These are phyloP conservation scores for Apotomis betuletana DNA, from an alignment of 2,888 invertebrate species.

Conservation along the genomic window DNA sequence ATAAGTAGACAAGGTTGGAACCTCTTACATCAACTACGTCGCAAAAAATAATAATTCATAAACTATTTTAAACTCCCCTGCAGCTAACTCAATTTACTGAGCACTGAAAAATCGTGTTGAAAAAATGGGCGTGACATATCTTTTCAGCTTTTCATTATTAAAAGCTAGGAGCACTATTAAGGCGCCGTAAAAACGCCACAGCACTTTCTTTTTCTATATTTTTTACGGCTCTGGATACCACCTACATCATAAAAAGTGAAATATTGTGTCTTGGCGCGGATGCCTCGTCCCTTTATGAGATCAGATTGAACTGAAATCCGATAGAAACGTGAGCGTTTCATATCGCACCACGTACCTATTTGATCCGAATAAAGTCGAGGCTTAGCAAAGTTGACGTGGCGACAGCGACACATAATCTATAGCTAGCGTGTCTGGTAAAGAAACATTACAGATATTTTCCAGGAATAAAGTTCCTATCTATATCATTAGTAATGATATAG, in stretches of 20 bases:
- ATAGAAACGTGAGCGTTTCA: conserved; percentile 62
- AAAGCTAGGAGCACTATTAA: conserved; percentile 65
- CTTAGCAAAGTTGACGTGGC: conserved; percentile 30
- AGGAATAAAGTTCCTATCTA: no score
- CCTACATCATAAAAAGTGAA: conserved; percentile 80
- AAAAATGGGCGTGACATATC: conserved; percentile 36
- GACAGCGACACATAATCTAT: conserved; percentile 3
- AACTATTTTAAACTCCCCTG: conserved; percentile 6
- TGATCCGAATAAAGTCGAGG: conserved; percentile 42
- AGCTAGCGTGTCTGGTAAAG: not conserved
- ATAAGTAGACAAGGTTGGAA: no score
- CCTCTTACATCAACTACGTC: no score
- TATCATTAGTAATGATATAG: no score
- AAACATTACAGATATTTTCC: not conserved
- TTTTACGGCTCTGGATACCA: conserved; percentile 73
- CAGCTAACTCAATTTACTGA: conserved; percentile 15
- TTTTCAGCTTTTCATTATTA: conserved; percentile 49
- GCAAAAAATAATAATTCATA: no score
- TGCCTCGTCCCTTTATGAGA: conserved; percentile 72
- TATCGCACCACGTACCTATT: conserved; percentile 41
- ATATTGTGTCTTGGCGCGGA: conserved; percentile 76
- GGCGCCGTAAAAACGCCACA: conserved; percentile 66
- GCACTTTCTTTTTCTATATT: conserved; percentile 73
- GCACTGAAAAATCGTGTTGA: not conserved
- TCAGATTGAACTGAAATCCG: conserved; percentile 73